Base-by-base conservation (phyloP, 2,888 invertebrate species). In the Vanessa cardui region DNA sequence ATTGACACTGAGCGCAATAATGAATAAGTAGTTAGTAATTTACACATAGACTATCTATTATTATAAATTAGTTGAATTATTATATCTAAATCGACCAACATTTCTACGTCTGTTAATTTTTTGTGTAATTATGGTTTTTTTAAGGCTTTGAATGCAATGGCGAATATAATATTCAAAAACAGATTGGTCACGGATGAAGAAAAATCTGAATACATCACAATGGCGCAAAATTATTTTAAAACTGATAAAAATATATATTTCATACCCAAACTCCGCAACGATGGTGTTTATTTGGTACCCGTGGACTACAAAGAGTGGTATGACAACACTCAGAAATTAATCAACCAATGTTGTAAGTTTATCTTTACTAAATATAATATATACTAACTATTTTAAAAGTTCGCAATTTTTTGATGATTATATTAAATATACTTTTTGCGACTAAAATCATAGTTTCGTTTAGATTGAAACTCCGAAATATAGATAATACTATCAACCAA, bases 61-160 rank as follows among this genome's bases (percentile, higher is more conserved):
- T 39, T 39, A 39, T 4, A 39, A 3, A 39, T 12, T 9, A 12
- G 12, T 4, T 12, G 0, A 39, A 4, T 12, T 12, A 39, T 39
- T 12, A 2, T 39, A 12, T 39, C 12, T 9, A 4, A 12, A 39
- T 12, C 39, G 0, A 12, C 4, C 9, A 12, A 12, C 39, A 9
- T 39, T 39, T 39, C 2, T 39, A 33, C n/a, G 12, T 15, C 1
- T 18, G 31, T 44, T 58, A n/a, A 31, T 44, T 46, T 8, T 54
- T 3, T 15, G 39, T 46, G 16, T 49, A 26, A 26, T 26, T 26
- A 46, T 33, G 12, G 12, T 52, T 61, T 18, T 33, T 60, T 46
- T 20, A 33, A 97, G 95, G 95, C 96, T 4, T 92, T 97, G 75
- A 89, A 94, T 44, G 95, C 97, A 75, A 98, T 98, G 93, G 95